Base-by-base conservation (phyloP, 2,113 vertebrate genomes). In the Chaetodon auriga region DNA sequence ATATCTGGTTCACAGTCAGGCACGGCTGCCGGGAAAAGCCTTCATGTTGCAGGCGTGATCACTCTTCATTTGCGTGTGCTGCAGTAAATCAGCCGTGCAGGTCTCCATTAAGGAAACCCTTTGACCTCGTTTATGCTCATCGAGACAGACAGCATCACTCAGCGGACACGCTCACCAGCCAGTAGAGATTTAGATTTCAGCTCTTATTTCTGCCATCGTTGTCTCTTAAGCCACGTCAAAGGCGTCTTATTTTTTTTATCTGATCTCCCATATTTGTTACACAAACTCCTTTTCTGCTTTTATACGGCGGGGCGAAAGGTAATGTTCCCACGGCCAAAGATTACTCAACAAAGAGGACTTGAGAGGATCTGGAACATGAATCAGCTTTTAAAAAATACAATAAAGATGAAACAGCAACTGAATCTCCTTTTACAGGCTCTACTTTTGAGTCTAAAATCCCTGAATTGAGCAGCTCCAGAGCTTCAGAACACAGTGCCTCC, bases 81-180 rank as follows among this genome's bases (percentile, higher is more conserved):
- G 85, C 78, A 54, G 71, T 91, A 82, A 90, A 87, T 90, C 82
- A 85, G 45, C 68, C 69, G 12, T 78, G 77, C 73, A 62, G 64
- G 49, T 49, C 85, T 86, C 66, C 80, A 61, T 84, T 75, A 82
- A 49, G 23, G 46, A 66, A 69, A 80, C 74, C 57, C 62, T 76
- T 58, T 80, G 79, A 90, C 78, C 58, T 71, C 2, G 1, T 54
- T 54, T 63, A 61, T 0, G 63, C 68, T 84, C 81, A 63, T 79
- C 61, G 75, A 72, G 84, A 76, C 55, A 82, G 80, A 83, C 80
- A 48, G 60, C 58, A 43, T 78, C 63, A 14, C 58, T 78, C 45
- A 41, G n/a, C 48, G 51, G 55, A 68, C n/a, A 30, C 36, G 38
- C 12, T 80, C 55, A 64, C n/a, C 63, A 46, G 45, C 49, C 10